Evolutionary conservation across 1,140 invertebrate genomes (phyloP), one percentile per base, ranked within the genome.

Genomic region (Hylaeus anthracinus): DNA sequence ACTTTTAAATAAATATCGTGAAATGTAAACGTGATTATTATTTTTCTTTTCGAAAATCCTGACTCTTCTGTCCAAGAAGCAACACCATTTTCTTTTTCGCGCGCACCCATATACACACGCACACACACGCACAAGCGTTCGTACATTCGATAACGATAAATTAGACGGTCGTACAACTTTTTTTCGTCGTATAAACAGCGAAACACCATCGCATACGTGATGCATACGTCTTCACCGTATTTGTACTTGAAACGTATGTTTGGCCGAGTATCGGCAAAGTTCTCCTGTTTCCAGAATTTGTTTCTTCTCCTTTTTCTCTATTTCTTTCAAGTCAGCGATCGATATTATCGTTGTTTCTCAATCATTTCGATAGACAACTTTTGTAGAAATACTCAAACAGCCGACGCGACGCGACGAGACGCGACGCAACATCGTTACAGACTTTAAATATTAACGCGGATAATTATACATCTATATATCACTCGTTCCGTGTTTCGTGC

Each of bases 201-300:
- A 82, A 88, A 87, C 84, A 86, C 60, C 48, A 63, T 26, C 65
- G 53, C n/a, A 64, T 64, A 72, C 43, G 64, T 45, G 74, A 85
- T 60, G 61, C 39, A 48, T 83, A 81, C 78, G 75, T 60, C 76
- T 82, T 55, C 61, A 74, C 61, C 65, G 65, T 88, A 85, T 92
- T 93, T 92, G 91, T 93, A 92, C 91, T 93, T 90, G 90, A 90
- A 90, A 90, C 86, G 65, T 88, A 86, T 90, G 83, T 86, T 82
- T 53, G 89, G 86, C 86, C 88, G 90, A 92, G 88, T 85, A 90
- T 88, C 90, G 89, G 88, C 88, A 91, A 84, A 92, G 86, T 82
- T 67, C 26, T 51, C 53, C 65, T 55, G 2, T 67, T 64, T n/a
- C 5, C 5, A 26, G 26, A 26, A 26, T 51, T 3, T 45, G 55